These are phyloP conservation scores for Kryphioiulus occultus DNA, from an alignment of 2,888 invertebrate species.

Conservation along the genomic window DNA sequence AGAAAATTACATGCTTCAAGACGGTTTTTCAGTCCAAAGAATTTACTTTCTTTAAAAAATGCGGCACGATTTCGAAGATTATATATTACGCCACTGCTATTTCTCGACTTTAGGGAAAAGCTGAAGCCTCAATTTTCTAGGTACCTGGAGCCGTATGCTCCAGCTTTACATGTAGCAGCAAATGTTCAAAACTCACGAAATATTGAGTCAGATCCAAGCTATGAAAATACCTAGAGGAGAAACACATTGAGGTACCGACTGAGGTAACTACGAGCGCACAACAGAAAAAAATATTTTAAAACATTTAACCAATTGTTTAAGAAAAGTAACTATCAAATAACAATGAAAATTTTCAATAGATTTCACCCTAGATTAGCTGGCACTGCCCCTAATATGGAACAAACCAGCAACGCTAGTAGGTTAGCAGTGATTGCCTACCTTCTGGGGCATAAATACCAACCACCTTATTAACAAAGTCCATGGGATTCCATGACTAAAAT, in stretches of 20 bases:
- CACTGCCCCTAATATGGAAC: neutral
- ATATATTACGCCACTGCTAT: neutral
- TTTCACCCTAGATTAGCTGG: neutral
- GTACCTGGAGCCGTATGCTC: neutral
- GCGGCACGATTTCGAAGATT: neutral
- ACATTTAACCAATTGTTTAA: too few species aligned
- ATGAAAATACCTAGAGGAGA: neutral
- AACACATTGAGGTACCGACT: neutral
- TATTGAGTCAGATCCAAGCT: neutral
- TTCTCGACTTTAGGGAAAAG: neutral
- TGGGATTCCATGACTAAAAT: too few species aligned
- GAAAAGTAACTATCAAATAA: too few species aligned
- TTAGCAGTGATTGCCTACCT: neutral
- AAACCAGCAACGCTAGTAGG: neutral
- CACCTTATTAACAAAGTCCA: too few species aligned
- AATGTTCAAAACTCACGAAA: neutral
- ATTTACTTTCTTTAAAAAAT: neutral
- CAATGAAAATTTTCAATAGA: too few species aligned
- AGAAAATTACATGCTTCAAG: neutral
- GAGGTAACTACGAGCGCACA: too few species aligned
- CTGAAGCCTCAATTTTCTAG: too few species aligned
- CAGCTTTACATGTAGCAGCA: neutral
- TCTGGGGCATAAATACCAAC: neutral
- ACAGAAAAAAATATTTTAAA: too few species aligned
- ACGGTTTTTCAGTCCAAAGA: neutral